Conservation (phyloP, 2,797 vertebrate species). For the Podarcis siculus region DNA sequence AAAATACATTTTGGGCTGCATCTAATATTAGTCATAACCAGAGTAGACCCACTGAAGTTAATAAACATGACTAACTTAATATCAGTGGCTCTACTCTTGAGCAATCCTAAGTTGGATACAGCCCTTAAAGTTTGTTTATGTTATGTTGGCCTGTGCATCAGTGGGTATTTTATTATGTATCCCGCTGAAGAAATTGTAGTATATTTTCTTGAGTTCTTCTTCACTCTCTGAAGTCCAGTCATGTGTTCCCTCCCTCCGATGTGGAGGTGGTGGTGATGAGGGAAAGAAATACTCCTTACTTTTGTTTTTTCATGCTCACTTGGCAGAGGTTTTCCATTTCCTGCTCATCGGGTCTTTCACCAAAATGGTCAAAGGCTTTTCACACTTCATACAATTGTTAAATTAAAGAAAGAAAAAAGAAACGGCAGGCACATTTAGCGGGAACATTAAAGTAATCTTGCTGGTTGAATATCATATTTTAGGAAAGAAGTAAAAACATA, state of each 20-base stretch:
- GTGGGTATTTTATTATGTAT: rapidly evolving
- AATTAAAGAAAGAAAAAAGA: conserved; percentile 10
- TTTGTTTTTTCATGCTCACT: conserved; percentile 31
- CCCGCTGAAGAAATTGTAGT: not conserved
- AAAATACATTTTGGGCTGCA: not conserved
- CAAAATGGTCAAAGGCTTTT: conserved; percentile 61
- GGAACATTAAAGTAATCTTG: conserved; percentile 51
- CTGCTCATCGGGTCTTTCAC: conserved; percentile 42
- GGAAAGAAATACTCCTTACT: conserved; percentile 10
- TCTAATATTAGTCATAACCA: not conserved
- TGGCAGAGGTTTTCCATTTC: conserved; percentile 54
- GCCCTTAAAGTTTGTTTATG: too few species aligned
- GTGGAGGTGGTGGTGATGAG: not conserved
- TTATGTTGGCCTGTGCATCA: not conserved
- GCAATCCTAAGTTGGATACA: too few species aligned
- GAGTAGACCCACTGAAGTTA: too few species aligned
- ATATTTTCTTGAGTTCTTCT: conserved; percentile 4
- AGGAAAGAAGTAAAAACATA: conserved; percentile 38
- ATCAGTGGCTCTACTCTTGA: too few species aligned
- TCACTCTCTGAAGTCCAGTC: not conserved
- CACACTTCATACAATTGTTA: conserved; percentile 61
- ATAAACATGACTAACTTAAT: too few species aligned
- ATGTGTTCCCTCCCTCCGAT: conserved; percentile 23
- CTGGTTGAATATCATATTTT: conserved; percentile 49
- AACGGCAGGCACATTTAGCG: conserved; percentile 47